Conservation (phyloP, 2,113 vertebrate species). For the Ifrita kowaldi region DNA sequence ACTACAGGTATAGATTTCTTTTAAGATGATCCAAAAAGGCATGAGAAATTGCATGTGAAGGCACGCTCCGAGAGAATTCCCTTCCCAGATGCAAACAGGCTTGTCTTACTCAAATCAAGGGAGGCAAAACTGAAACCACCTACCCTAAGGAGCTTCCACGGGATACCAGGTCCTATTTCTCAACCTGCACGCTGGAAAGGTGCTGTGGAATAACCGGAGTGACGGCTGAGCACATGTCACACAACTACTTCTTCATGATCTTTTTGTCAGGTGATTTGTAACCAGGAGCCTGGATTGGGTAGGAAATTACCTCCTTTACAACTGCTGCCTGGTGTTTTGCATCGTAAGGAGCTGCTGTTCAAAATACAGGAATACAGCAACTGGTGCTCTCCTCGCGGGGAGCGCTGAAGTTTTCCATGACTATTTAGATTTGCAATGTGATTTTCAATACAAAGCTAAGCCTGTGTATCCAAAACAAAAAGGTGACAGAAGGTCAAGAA, state of each 20-base stretch:
- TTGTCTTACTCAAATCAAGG: neutral
- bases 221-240: neutral
- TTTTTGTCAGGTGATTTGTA: conserved; percentile 44
- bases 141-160: conserved; percentile 38
- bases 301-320: neutral
- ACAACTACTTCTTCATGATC: neutral
- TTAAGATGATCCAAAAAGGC: conserved; percentile 16
- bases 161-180: conserved; percentile 16
- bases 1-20: conserved; percentile 22
- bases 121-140: conserved; percentile 43
- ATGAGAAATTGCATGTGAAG: conserved; percentile 33
- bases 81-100: neutral
- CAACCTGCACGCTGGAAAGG: conserved; percentile 2
- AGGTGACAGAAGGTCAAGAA: neutral
- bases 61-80: neutral
- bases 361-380: neutral
- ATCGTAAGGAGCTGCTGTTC: neutral
- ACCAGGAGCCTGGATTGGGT: conserved; percentile 8
- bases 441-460: neutral
- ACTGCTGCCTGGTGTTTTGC: neutral
- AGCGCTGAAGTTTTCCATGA: neutral
- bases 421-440: neutral
- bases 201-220: conserved; percentile 24
- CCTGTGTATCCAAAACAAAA: neutral
- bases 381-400: neutral